Evolutionary conservation across 1,140 invertebrate species (phyloP), one percentile per base, ranked within the genome.

Genomic region (Drosophila asahinai): DNA sequence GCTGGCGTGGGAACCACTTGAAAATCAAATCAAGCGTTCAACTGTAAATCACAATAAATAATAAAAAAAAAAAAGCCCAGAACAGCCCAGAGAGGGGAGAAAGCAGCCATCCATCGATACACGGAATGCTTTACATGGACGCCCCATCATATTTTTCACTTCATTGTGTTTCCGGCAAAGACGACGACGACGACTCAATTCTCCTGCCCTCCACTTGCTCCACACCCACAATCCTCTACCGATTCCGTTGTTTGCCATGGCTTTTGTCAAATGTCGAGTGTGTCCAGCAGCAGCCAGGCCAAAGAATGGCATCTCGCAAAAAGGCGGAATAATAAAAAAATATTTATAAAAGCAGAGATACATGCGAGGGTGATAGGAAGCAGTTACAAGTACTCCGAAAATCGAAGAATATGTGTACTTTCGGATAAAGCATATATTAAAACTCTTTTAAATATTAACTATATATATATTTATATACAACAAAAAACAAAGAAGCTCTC

Each of bases 41-140:
- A 87, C 91, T 92, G 91, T 91, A 87, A 92, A 92, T 92, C 91
- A 92, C 77, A 92, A 92, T 92, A 92, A 92, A 92, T 91, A 92
- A 92, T 81, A 92, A 90, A 83, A 90, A 91, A 68, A 58, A 73
- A 47, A 43, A 65, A 38, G 30, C 52, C 19, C 19, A 22, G 19
- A 22, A 54, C 52, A 19, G 17, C 19, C 7, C 11, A 22, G 22
- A 15, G 42, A 42, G 43, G 19, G 27, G 51, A 61, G 47, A 25
- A 30, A 11, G 49, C 22, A 40, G 40, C 49, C 25, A 63, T 64
- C 59, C 65, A 80, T 72, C 64, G 79, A 66, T 58, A 55, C 61
- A 52, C 57, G 36, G 43, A 80, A 75, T 66, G 77, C 45, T 66
- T 80, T 49, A 64, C 54, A 72, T 57, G 76, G 55, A 45, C 67